These are phyloP conservation scores for Phalacrocorax carbo DNA, from an alignment of 2,113 vertebrate species.

Conservation along the genomic window DNA sequence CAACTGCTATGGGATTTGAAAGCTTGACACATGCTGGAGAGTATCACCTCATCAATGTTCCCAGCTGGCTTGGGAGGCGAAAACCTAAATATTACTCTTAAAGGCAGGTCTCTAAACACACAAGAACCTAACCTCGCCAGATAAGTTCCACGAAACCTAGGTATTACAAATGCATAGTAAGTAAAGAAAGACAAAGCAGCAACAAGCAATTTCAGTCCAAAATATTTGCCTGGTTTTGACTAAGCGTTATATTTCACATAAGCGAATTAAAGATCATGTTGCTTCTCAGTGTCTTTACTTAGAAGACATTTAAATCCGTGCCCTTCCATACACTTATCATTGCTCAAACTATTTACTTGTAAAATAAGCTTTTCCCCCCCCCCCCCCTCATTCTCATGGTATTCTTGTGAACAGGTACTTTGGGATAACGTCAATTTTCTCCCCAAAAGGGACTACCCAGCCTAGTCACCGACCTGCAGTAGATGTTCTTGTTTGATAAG, in stretches of 20 bases:
- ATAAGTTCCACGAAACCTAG: neutral
- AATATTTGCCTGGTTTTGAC: neutral
- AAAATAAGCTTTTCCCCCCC: neutral
- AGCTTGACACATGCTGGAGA: constrained; percentile 44
- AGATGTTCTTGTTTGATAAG: neutral
- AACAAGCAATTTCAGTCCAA: neutral
- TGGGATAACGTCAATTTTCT: neutral
- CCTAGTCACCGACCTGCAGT: neutral
- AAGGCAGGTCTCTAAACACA: neutral
- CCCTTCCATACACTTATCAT: neutral
- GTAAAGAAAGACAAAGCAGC: neutral
- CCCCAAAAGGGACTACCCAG: neutral
- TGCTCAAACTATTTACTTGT: neutral
- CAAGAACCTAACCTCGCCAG: neutral
- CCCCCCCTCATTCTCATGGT: too few relatives aligned
- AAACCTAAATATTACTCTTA: neutral
- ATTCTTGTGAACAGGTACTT: neutral
- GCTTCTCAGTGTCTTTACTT: neutral
- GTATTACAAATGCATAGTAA: neutral
- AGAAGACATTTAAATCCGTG: neutral
- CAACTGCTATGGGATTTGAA: constrained; percentile 46
- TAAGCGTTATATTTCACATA: rapidly evolving
- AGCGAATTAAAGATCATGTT: neutral
- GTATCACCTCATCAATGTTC: constrained; percentile 52
- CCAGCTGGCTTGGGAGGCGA: constrained; percentile 7